phyloP scores from a whole-genome alignment of 2,888 invertebrate species.

The Platypus cylindrus region DNA sequence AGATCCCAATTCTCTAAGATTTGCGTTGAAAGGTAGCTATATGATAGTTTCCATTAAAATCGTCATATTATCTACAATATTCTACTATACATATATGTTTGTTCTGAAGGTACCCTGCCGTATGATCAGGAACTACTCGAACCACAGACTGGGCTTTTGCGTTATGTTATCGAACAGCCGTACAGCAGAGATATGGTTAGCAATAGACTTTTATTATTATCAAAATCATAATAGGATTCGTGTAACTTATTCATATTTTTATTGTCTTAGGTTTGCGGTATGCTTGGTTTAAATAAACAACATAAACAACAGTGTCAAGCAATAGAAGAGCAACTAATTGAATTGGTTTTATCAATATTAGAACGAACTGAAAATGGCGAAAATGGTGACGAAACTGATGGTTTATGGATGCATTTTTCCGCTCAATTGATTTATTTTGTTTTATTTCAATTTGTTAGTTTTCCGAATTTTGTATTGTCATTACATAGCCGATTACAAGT shows the following conservation, averaged over 20 bases:
- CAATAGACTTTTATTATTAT: slow-evolving; percentile 2
- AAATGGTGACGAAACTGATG: slow-evolving; percentile 51
- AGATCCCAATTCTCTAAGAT: slow-evolving; percentile 66
- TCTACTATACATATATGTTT: slow-evolving; percentile 8
- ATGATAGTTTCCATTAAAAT: background rate
- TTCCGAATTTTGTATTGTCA: slow-evolving; percentile 82
- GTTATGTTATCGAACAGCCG: slow-evolving; percentile 89
- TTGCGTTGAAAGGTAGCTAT: slow-evolving; percentile 43
- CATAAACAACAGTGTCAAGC: slow-evolving; percentile 59
- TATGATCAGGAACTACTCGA: slow-evolving; percentile 78
- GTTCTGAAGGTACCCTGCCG: slow-evolving; percentile 68
- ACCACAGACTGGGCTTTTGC: slow-evolving; percentile 74
- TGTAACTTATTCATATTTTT: no score
- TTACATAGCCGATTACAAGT: slow-evolving; percentile 48
- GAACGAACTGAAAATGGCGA: slow-evolving; percentile 69
- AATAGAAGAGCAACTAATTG: slow-evolving; percentile 85
- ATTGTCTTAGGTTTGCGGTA: slow-evolving; percentile 57
- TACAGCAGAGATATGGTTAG: slow-evolving; percentile 84
- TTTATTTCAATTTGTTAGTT: slow-evolving; percentile 85
- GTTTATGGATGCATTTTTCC: slow-evolving; percentile 87
- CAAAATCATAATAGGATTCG: no score
- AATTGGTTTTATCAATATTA: slow-evolving; percentile 83
- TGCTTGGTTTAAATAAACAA: slow-evolving; percentile 88
- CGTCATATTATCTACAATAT: background rate
- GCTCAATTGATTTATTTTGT: slow-evolving; percentile 92